Base-by-base conservation (phyloP, 2,888 invertebrate genomes). In the Ceriagrion tenellum region DNA sequence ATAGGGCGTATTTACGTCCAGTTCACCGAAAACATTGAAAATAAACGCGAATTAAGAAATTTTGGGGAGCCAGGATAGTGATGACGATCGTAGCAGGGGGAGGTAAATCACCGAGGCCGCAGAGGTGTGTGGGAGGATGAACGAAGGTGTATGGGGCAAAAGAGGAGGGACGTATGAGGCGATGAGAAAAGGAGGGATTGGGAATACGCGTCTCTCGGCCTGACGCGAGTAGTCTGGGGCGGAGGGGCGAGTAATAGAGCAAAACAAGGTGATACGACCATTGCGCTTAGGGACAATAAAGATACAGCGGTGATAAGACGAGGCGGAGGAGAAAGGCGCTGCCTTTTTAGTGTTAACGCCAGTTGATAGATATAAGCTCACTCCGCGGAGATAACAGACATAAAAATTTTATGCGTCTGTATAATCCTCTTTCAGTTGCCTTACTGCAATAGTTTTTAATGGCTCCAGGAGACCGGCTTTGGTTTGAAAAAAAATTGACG, bases 341-440 rank as follows among this genome's bases (percentile, higher is more conserved):
- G 91, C 91, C 91, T 91, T 91, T 91, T 91, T 91, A 91, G 91
- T 91, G 91, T 91, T 91, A 91, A 91, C 91, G 59, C 91, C 91
- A 91, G 91, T 91, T 91, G 91, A 91, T 91, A 91, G 91, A 91
- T 91, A 91, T 91, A 91, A 91, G 91, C 91, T 91, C 35, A 91
- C 56, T 59, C 91, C 63, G 40, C 35, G 40, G 91, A 91, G 59
- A 91, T 40, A 59, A 30, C 30, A 35, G 91, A 26, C 91, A 91
- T 91, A 91, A 91, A 91, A 91, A 59, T 91, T 91, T 91, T 91
- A 91, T 91, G 91, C n/a, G 91, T 91, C 91, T 91, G 91, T 91
- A 63, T 63, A 91, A 91, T 91, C 91, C 91, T 59, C 91, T 91
- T 91, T 63, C 91, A 91, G 91, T 63, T 91, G 91, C 91, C 91